Percentiles rank a stretch among this genome's conserved stretches.
Conservation (phyloP, 37 sponge, comb jelly and placozoan species). For the Halichondria panicea region DNA sequence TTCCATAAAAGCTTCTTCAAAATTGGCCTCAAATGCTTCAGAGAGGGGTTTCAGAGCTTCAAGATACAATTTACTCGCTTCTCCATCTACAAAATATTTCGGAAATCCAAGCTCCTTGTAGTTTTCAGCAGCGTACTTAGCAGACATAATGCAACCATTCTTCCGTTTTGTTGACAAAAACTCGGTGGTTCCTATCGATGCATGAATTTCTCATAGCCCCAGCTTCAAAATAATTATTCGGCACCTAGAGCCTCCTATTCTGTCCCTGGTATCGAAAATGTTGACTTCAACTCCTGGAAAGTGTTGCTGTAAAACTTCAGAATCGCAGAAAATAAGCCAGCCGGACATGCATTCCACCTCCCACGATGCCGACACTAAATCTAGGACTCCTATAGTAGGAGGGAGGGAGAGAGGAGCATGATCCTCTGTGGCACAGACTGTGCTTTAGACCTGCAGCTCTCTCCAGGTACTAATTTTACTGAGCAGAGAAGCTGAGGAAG, state of each 20-base stretch:
- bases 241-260: conserved; percentile 9
- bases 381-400: too few species aligned
- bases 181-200: conserved; percentile 7
- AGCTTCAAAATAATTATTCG: conserved; percentile 24
- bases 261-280: conserved; percentile 8
- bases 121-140: conserved; percentile 18
- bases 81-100: background rate
- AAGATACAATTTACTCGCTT: conserved; percentile 8
- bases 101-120: conserved; percentile 29
- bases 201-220: conserved; percentile 23
- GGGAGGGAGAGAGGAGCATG: too few species aligned
- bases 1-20: conserved; percentile 12
- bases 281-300: background rate
- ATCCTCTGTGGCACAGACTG: too few species aligned
- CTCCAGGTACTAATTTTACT: too few species aligned
- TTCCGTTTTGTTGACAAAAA: conserved; percentile 15
- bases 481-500: too few species aligned
- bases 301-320: conserved; percentile 11
- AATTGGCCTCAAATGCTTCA: conserved; percentile 5
- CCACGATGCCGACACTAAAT: conserved; percentile 26
- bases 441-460: too few species aligned
- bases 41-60: conserved; percentile 17
- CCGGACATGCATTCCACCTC: conserved; percentile 21
- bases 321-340: conserved; percentile 18
- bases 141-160: conserved; percentile 10